Evolutionary conservation across 2,888 invertebrate genomes (phyloP), one percentile per base, ranked within the genome.

Genomic region (Pseudococcus jackbeardsleyi): DNA sequence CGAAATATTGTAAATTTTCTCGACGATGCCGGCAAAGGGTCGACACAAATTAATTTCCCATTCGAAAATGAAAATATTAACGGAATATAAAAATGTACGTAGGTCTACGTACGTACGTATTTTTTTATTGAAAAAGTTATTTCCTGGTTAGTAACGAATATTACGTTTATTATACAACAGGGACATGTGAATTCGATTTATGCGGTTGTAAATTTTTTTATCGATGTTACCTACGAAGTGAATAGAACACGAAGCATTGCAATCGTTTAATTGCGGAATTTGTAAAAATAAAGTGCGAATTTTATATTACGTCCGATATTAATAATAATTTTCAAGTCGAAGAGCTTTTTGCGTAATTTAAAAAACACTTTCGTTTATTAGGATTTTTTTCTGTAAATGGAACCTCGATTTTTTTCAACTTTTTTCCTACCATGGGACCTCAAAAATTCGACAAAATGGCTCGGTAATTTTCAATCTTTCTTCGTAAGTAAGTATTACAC

Each of bases 81-180:
- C 79, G 79, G 79, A 79, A 42, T 79, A 79, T 79, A 42, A 79
- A 79, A 79, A 79, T 79, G 42, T 79, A 79, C 19, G 19, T 19
- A 17, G 79, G 26, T 33, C 26, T 19, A 59, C 79, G 79, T 42
- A 79, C 42, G 42, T 79, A 19, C 42, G n/a, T 46, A 33, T 77
- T 77, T 59, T 79, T 79, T 79, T 79, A 42, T 79, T 79, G 79
- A 79, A 79, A 79, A 79, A 79, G 79, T 79, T 77, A 79, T 79
- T 79, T 79, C 79, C 79, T 46, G 79, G 79, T 79, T 79, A 42
- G 68, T 72, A 42, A 79, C 79, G 46, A 79, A 42, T 72, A 72
- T 79, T 79, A 79, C 19, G 42, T 72, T 72, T 79, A 79, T 79
- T 46, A 33, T 46, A 79, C 79, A 79, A 79, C 79, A 19, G 42